A percentile compares a stretch with the other conserved stretches of the same genome.
Conservation (phyloP, 37 sponge, comb jelly and placozoan species). For the Halichondria panicea region DNA sequence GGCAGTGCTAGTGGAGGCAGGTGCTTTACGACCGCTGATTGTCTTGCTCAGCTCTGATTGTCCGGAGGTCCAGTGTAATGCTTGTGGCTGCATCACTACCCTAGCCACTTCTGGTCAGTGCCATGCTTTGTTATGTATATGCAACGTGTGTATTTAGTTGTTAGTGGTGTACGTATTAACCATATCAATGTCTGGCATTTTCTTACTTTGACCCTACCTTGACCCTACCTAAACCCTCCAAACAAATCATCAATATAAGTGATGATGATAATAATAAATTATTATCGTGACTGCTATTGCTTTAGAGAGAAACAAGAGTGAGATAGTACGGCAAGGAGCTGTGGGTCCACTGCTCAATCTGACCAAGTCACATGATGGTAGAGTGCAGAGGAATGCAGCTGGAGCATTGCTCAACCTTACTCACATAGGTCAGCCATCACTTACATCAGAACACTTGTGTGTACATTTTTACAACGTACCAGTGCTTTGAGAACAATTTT, state of each 20-base stretch:
- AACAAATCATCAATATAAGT: neutral
- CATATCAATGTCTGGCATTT: neutral
- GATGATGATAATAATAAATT: neutral
- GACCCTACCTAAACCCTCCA: neutral
- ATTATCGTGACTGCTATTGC: neutral
- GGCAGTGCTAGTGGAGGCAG: slow-evolving; percentile 59
- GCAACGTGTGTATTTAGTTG: too few relatives aligned
- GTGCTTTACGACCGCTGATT: slow-evolving; percentile 78
- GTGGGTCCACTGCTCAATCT: slow-evolving; percentile 61
- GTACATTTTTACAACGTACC: too few relatives aligned
- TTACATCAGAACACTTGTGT: too few relatives aligned
- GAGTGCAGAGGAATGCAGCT: slow-evolving; percentile 80
- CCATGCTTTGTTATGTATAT: too few relatives aligned
- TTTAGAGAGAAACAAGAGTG: slow-evolving; percentile 70
- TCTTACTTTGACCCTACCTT: neutral
- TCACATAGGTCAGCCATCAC: slow-evolving; percentile 66
- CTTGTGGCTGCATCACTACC: slow-evolving; percentile 91
- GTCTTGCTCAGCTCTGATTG: slow-evolving; percentile 44
- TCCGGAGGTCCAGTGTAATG: slow-evolving; percentile 89
- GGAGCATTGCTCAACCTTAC: slow-evolving; percentile 87
- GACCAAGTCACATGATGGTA: slow-evolving; percentile 34
- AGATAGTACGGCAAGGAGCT: slow-evolving; percentile 75
- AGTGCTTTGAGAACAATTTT: neutral
- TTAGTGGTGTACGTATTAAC: too few relatives aligned
- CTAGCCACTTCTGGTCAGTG: slow-evolving; percentile 80